A percentile compares a stretch with the other conserved stretches of the same genome.
Conservation (phyloP, 1,140 invertebrate species). For the Thaumetopoea pityocampa region DNA sequence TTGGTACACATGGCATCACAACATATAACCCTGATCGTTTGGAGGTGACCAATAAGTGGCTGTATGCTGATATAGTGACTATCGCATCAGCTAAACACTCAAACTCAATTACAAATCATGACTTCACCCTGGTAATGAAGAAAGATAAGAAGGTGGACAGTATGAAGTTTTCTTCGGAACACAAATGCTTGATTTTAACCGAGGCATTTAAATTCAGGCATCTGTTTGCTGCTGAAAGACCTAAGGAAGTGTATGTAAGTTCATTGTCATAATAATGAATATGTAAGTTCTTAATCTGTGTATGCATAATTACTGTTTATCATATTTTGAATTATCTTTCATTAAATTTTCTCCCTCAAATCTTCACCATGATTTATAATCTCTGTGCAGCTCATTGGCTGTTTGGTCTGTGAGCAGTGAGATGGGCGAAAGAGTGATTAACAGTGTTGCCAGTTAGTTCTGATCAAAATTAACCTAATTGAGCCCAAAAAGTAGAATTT, state of each 20-base stretch:
- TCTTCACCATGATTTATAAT: too few relatives aligned
- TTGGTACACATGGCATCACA: constrained; percentile 95
- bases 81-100: constrained; percentile 81
- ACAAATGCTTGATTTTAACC: constrained; percentile 93
- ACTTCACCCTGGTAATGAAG: constrained; percentile 92
- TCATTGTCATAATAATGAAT: too few relatives aligned
- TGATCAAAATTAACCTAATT: too few relatives aligned
- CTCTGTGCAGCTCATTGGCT: too few relatives aligned
- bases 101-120: constrained; percentile 74
- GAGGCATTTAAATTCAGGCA: constrained; percentile 90
- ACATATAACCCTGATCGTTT: constrained; percentile 97
- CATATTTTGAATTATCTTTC: too few relatives aligned
- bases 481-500: too few relatives aligned
- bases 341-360: too few relatives aligned
- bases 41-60: constrained; percentile 96
- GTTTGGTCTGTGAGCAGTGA: too few relatives aligned
- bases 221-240: constrained; percentile 87
- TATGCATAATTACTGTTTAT: background rate
- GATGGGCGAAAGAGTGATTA: too few relatives aligned
- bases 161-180: constrained; percentile 98
- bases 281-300: background rate
- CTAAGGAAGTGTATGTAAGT: constrained; percentile 84
- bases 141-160: constrained; percentile 94
- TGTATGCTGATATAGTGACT: constrained; percentile 88
- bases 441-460: too few relatives aligned